Conservation (phyloP, 2,888 invertebrate genomes). For the Eueremaeus valkanovi region DNA sequence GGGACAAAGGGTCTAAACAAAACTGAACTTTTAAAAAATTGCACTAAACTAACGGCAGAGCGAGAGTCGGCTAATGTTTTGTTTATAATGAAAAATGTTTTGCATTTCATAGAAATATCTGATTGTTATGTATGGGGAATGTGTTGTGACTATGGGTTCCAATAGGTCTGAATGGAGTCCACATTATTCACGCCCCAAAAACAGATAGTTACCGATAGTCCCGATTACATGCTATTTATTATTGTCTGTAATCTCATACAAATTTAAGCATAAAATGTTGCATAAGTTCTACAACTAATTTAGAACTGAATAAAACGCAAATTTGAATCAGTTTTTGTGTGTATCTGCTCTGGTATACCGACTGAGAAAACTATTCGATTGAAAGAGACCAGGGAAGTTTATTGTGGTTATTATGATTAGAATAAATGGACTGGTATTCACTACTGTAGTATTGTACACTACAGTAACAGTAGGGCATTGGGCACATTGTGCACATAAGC, state of each 20-base stretch:
- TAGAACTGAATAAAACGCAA: not conserved
- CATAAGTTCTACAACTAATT: constrained; percentile 24
- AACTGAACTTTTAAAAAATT: not conserved
- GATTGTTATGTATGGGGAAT: constrained; percentile 8
- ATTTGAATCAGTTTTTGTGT: not conserved
- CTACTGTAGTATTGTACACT: not conserved
- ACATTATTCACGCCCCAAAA: constrained; percentile 24
- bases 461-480: too few species aligned
- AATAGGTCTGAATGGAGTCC: not conserved
- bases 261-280: constrained; percentile 4
- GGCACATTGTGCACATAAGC: not conserved
- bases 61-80: not conserved
- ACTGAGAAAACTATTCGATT: not conserved
- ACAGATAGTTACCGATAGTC: constrained; percentile 10
- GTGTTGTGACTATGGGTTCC: not conserved
- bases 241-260: not conserved
- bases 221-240: constrained; percentile 13
- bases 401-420: constrained; percentile 28
- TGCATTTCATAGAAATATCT: not conserved
- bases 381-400: constrained; percentile 12
- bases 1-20: constrained; percentile 3
- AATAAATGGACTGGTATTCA: not conserved
- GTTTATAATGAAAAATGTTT: constrained; percentile 31
- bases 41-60: not conserved
- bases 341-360: not conserved